phyloP scores from a whole-genome alignment of 2,797 vertebrate genomes.

The Gymnocypris eckloni region DNA sequence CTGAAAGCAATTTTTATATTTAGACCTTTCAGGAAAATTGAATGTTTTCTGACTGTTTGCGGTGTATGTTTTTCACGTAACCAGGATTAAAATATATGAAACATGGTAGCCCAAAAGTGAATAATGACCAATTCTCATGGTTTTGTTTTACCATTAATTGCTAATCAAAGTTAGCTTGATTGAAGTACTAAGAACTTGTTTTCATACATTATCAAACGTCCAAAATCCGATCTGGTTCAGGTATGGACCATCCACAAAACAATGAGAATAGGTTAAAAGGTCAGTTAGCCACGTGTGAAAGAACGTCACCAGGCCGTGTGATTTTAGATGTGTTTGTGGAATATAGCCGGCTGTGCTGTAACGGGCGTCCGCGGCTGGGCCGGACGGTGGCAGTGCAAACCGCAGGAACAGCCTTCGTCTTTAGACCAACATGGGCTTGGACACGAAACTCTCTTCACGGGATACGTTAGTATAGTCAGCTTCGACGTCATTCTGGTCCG shows the following conservation, averaged over 20 bases:
- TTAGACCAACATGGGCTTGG: slow-evolving; percentile 79
- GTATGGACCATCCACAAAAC: slow-evolving; percentile 20
- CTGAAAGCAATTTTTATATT: slow-evolving; percentile 48
- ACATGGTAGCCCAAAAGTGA: slow-evolving; percentile 32
- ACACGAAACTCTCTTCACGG: slow-evolving; percentile 78
- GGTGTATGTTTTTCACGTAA: slow-evolving; percentile 47
- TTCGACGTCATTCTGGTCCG: slow-evolving; percentile 63
- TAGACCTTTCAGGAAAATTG: slow-evolving; percentile 38
- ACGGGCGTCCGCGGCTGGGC: slow-evolving; percentile 7
- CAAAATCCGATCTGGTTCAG: neutral
- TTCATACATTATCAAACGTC: neutral
- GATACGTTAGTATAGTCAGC: slow-evolving; percentile 66
- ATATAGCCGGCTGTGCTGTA: slow-evolving; percentile 32
- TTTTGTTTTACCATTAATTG: slow-evolving; percentile 15
- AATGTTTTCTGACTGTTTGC: slow-evolving; percentile 30
- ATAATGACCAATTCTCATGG: slow-evolving; percentile 54
- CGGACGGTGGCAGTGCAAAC: slow-evolving; percentile 34
- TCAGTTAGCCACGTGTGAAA: slow-evolving; percentile 2
- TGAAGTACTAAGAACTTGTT: neutral
- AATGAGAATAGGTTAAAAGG: slow-evolving; percentile 41
- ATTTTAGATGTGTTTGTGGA: slow-evolving; percentile 1
- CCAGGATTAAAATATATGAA: slow-evolving; percentile 12
- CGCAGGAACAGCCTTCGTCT: slow-evolving; percentile 29
- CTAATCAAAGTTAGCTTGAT: neutral
- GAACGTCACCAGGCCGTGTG: slow-evolving; percentile 25